These are phyloP conservation scores for Seriola rivoliana DNA, from an alignment of 2,113 vertebrate species.

Conservation along the genomic window DNA sequence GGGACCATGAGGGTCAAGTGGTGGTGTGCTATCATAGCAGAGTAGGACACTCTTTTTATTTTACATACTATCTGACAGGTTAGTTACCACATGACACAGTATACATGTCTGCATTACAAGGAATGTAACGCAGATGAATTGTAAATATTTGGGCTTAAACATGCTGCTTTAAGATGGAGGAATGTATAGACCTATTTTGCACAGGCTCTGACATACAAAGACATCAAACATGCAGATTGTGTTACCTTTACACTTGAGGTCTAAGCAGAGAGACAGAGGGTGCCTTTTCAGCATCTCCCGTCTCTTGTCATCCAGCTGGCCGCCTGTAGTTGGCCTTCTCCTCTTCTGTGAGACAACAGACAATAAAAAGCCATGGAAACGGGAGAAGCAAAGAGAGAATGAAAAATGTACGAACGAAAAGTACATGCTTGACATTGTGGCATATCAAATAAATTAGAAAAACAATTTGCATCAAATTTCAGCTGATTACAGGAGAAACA, in stretches of 20 bases:
- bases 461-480: slow-evolving; percentile 19
- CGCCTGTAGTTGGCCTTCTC: slow-evolving; percentile 91
- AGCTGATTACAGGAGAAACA: slow-evolving; percentile 30
- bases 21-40: slow-evolving; percentile 54
- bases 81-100: slow-evolving; percentile 23
- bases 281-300: slow-evolving; percentile 97
- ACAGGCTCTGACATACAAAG: background rate
- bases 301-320: slow-evolving; percentile 96
- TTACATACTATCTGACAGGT: slow-evolving; percentile 20
- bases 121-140: background rate
- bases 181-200: background rate
- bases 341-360: slow-evolving; percentile 88
- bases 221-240: background rate
- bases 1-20: slow-evolving; percentile 59
- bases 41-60: slow-evolving; percentile 8
- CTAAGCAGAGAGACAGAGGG: slow-evolving; percentile 90
- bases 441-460: slow-evolving; percentile 14
- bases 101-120: slow-evolving; percentile 15
- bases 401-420: background rate
- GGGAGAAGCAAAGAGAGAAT: background rate
- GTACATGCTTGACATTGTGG: background rate
- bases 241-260: slow-evolving; percentile 95
- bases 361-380: background rate
- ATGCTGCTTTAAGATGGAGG: background rate
- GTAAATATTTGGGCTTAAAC: background rate